Base-by-base conservation (phyloP, 2,113 vertebrate genomes). In the Microcebus lehilahytsara region DNA sequence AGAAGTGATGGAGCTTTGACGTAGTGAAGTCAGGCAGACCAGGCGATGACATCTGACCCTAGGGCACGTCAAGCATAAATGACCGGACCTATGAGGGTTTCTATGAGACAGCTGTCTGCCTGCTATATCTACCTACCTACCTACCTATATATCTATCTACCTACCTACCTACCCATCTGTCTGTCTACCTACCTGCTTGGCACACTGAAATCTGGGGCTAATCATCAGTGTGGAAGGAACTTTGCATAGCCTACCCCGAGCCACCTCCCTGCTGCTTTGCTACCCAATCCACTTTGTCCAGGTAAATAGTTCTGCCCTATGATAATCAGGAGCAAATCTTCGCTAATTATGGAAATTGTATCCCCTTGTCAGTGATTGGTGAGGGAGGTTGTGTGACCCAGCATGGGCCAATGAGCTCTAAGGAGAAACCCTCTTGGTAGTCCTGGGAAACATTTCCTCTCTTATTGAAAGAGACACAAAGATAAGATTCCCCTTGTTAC, bases 41-140 rank as follows among this genome's bases (percentile, higher is more conserved):
- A 60, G 42, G 17, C 67, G 30, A 12, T 32, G 40, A 4, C 19
- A 13, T 9, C 2, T 49, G 25, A 69, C 13, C 23, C 1, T 2
- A 25, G 1, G 6, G 13, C 9, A 32, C 5, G 1, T 3, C 19
- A 23, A 23, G 1, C 34, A 60, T 6, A 46, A 67, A 40, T 42
- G 20, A 34, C 6, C 22, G 20, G 34, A 8, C 12, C 13, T 5
- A 30, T 25, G 19, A 23, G 49, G 30, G 23, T 49, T 34, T 25
- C 42, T 64, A 85, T 32, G 46, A 9, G 17, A 66, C 34, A 11
- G 60, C 42, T 22, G 6, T 14, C 20, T 5, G 20, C 40, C 19
- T 14, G 30, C 62, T n/a, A 23, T 34, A n/a, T 23, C 7, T 23
- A 56, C 23, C 56, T 22, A 58, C 2, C 25, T 64, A 12, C 9